Evolutionary conservation across 1,140 invertebrate genomes (phyloP), one percentile per base, ranked within the genome.

Genomic region (Heterodera schachtii): DNA sequence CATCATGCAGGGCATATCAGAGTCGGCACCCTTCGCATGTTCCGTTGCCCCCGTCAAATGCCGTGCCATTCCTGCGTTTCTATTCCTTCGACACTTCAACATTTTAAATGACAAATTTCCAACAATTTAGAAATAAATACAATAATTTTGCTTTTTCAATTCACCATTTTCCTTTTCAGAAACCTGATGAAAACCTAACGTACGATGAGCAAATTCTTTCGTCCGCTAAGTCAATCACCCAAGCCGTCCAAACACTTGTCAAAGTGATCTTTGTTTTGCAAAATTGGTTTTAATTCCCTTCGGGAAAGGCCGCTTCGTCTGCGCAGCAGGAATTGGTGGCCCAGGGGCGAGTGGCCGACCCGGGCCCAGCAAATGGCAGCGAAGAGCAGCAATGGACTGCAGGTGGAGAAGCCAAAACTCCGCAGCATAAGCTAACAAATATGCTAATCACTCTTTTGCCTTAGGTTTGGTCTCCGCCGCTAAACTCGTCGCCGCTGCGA

Each of bases 161-260:
- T 64, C 6, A 43, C 7, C 49, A 3, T 31, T 11, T 41, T 11
- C 43, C 70, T 85, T 85, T 64, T 11, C 78, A 86, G 85, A 83
- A 87, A 52, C 83, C 95, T 3, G 95, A 96, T 90, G 95, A 98
- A 90, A 94, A 88, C 57, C 85, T 92, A 9, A 21, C 91, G 97
- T 99, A 91, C 80, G 97, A 99, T 90, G 97, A 98, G 90, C 97
- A 98, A 94, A 99, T 99, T 83, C 90, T 99, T 83, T 95, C 98
- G 90, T 96, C 97, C 3, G 96, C 96, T 13, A 98, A 98, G 91
- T 97, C 96, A 0, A 98, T 99, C 84, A 96, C 97, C 75, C 94
- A 95, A 1, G 97, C 97, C 0, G 98, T 97, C 0, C 96, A 96
- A 3, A 96, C 96, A 0, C 91, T 99, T 0, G 96, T 96, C 97